Evolutionary conservation across 2,797 vertebrate species (phyloP), one percentile per base, ranked within the genome.

Genomic region (Gouania willdenowi): DNA sequence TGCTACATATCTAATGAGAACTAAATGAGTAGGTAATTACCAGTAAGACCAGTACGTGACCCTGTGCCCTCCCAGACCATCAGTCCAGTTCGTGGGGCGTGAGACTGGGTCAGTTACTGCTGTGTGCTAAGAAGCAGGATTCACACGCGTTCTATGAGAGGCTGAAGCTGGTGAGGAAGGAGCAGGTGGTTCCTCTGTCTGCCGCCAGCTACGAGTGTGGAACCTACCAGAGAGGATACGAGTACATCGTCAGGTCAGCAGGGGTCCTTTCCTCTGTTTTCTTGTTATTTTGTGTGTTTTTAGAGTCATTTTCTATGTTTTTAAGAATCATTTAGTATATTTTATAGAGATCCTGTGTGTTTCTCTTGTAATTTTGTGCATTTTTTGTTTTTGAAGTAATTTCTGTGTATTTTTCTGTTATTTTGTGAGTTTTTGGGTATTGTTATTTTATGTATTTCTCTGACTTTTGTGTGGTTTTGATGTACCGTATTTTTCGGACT

Each of bases 161-260:
- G 0, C 75, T 99, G 76, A 98, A 97, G 82, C 47, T 94, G 40
- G 90, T 93, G 43, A 91, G 94, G 72, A 89, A 92, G 41, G 95
- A 98, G 35, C 94, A 99, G 84, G 93, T 98, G 24, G 92, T 97
- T 22, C 97, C 97, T 11, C 87, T 99, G 62, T 98, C 97, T 48
- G 95, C 97, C 17, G 96, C 97, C 53, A 99, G 97, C 76, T 98
- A 98, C 41, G 97, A 99, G 82, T 95, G 93, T 74, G 96, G 96
- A 27, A 97, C 97, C 50, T 99, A 99, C 76, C 97, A 99, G 72
- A 87, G 97, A 79, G 97, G 95, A 85, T 98, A 99, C 1, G 96
- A 99, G 52, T 95, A 97, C 63, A 95, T 98, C 34, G 90, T 96
- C 70, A 94, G 97, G 97, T 99, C 15, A 9, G 68, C n/a, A n/a